Base-by-base conservation (phyloP, 1,140 invertebrate species). In the Cydia pomonella region DNA sequence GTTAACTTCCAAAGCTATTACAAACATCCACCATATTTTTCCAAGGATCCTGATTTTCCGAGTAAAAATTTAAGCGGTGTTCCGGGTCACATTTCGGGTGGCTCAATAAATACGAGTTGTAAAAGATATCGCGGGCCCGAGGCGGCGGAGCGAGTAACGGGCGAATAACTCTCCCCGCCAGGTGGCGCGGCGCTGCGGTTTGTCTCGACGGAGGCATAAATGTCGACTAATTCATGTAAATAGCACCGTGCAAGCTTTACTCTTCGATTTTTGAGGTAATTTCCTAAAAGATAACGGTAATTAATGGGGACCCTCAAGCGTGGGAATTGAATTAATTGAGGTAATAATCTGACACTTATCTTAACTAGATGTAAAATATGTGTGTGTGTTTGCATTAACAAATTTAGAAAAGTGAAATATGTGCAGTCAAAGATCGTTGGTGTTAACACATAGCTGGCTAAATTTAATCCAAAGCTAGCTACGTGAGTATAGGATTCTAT, bases 141-240 rank as follows among this genome's bases (percentile, higher is more conserved):
- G 76, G 84, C 84, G 82, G 75, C 77, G 80, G 81, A 87, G 86
- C 86, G 88, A 76, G 82, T 85, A 90, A 92, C 86, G 90, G 86
- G 84, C 87, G 85, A 81, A 87, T 91, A 91, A 91, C 84, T 91
- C 86, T 80, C 75, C 80, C 84, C 80, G 78, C 87, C 90, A 92
- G 90, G 90, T 90, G 90, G 84, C 84, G 83, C 77, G 75, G 79
- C 84, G 81, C 85, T 88, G 87, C 75, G 87, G 88, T 87, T 87
- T 87, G 87, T 91, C 88, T 90, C 89, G 80, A 78, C 81, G 84
- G 84, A 84, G 81, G 82, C 86, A 90, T 91, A 88, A 91, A 90
- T 86, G 90, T 90, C 87, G 82, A 77, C 83, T 90, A 90, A 90
- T 90, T 89, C 87, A 90, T 88, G 85, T 87, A 89, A 90, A 87